A percentile compares a stretch with the other conserved stretches of the same genome.
Evolutionary conservation across 2,888 invertebrate species (phyloP).

Genomic region (Tetrapedia diversipes): DNA sequence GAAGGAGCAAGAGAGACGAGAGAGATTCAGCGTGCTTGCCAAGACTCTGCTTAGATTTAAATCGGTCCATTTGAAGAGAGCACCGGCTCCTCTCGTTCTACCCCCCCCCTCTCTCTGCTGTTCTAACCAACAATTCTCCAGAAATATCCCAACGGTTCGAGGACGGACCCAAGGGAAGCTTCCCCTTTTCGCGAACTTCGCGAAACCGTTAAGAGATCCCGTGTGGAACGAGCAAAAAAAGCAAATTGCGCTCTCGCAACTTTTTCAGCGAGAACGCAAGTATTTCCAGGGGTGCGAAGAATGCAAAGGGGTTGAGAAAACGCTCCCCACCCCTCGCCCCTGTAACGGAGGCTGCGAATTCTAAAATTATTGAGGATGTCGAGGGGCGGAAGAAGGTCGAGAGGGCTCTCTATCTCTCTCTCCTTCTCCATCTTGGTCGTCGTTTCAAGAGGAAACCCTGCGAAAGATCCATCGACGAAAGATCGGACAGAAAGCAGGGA

Average conservation of each 20-base stretch:
- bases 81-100: constrained; percentile 27
- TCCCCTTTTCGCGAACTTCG: neutral
- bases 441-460: constrained; percentile 6
- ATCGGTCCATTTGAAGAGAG: constrained; percentile 61
- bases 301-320: neutral
- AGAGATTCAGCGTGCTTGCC: constrained; percentile 55
- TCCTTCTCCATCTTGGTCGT: no score
- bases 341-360: neutral
- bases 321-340: neutral
- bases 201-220: constrained; percentile 10
- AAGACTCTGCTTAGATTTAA: constrained; percentile 64
- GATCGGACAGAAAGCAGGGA: constrained; percentile 2
- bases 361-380: no score
- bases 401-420: neutral
- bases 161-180: constrained; percentile 13
- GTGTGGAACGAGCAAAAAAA: no score
- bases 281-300: neutral
- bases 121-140: constrained; percentile 33
- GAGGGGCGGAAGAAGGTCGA: constrained; percentile 26
- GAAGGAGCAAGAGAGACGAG: constrained; percentile 14
- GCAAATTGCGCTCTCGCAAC: neutral
- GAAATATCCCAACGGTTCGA: constrained; percentile 51
- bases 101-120: constrained; percentile 14
- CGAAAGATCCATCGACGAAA: neutral
- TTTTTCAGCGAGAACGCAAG: neutral